phyloP scores from a whole-genome alignment of 2,113 vertebrate genomes.

The Anhinga anhinga region DNA sequence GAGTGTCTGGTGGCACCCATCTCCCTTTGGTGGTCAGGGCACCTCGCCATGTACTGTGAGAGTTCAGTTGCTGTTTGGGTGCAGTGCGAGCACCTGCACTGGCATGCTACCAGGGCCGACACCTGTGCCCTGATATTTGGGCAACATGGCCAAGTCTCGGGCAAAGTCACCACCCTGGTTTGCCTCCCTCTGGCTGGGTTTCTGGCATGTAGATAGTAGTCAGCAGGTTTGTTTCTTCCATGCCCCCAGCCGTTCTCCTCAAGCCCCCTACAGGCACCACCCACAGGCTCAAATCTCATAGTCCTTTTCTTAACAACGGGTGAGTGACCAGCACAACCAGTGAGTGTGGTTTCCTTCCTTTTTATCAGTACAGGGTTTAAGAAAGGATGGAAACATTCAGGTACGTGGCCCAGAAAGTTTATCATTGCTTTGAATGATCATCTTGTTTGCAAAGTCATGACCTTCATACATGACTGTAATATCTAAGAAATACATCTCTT shows the following conservation, averaged over 20 bases:
- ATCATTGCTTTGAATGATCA: not conserved
- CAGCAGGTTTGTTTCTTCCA: not conserved
- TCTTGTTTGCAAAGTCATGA: not conserved
- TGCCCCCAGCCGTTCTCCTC: not conserved
- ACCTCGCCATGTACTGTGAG: too few species aligned
- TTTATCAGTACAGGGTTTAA: not conserved
- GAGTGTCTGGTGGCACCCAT: not conserved
- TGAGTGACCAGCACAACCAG: not conserved
- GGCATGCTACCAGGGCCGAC: not conserved
- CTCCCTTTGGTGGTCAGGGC: not conserved
- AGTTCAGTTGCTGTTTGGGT: not conserved
- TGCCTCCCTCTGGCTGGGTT: not conserved
- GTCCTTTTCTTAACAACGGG: not conserved
- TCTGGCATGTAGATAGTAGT: not conserved
- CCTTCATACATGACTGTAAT: not conserved
- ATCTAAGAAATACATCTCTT: not conserved
- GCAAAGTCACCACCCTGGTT: not conserved
- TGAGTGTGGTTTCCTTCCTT: not conserved
- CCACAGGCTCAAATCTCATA: not conserved
- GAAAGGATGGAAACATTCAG: not conserved
- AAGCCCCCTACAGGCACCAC: not conserved
- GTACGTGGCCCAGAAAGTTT: not conserved
- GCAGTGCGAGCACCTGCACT: not conserved
- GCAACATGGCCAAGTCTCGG: rapidly evolving
- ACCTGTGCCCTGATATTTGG: not conserved